Evolutionary conservation across 2,888 invertebrate genomes (phyloP), one percentile per base, ranked within the genome.

Genomic region (Sphaerophoria rueppellii): DNA sequence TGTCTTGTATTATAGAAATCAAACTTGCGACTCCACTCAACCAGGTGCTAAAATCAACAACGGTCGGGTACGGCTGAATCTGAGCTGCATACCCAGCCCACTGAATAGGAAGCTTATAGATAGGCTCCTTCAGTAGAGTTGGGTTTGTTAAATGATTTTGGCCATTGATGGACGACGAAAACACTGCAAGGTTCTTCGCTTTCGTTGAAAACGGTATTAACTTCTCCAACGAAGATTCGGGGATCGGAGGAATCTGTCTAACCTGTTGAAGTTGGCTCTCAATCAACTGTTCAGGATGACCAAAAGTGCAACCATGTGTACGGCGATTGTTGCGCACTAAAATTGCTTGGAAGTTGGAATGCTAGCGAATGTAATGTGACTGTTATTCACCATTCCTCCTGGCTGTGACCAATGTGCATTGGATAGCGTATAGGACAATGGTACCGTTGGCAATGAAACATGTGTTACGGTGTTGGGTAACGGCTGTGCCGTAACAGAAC

Each of bases 241-340:
- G 11, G 4, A 75, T 75, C n/a, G 74, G 55, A 60, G 50, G 35
- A 52, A 72, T 81, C 57, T 65, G 50, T 5, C 46, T 61, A 12
- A 60, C 65, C 34, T 37, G 61, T 69, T 71, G 55, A 54, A 86
- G 58, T 9, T 69, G 61, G 52, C 72, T 54, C 14, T 82, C 73
- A 46, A 82, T 71, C 46, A 81, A 72, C 40, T 82, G 78, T 71
- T 86, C 72, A 40, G 77, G 77, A 14, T 73, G 76, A 40, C 83
- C 74, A 24, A 75, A 83, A 54, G 73, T 63, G 50, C 50, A 69
- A n/a, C n/a, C n/a, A n/a, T n/a, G n/a, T n/a, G n/a, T n/a, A n/a
- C n/a, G n/a, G n/a, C n/a, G n/a, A n/a, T n/a, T n/a, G n/a, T n/a
- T n/a, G n/a, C n/a, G n/a, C n/a, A n/a, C n/a, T n/a, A n/a, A n/a